These are phyloP conservation scores for Caenorhabditis auriculariae DNA, from an alignment of 2,888 invertebrate species.

Conservation along the genomic window DNA sequence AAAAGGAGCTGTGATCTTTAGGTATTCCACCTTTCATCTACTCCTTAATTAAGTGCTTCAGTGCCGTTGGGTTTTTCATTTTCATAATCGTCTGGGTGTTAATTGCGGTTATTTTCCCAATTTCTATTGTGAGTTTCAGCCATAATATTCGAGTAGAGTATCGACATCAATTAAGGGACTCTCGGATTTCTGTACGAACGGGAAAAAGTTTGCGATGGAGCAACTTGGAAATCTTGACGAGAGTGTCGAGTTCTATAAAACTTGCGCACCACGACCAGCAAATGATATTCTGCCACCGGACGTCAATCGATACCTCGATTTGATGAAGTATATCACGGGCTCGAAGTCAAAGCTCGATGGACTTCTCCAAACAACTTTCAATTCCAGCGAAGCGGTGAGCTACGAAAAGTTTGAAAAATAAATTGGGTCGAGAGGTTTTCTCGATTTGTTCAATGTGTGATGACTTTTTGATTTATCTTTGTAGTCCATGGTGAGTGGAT, in stretches of 20 bases:
- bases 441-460: slow-evolving; percentile 2
- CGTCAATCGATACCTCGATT: slow-evolving; percentile 32
- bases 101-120: slow-evolving; percentile 48
- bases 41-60: too few species aligned
- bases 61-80: slow-evolving; percentile 58
- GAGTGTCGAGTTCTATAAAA: slow-evolving; percentile 50
- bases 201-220: slow-evolving; percentile 42
- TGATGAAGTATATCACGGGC: slow-evolving; percentile 31
- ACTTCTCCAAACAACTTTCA: slow-evolving; percentile 48
- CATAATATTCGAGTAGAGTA: too few species aligned
- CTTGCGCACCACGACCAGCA: slow-evolving; percentile 29
- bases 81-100: slow-evolving; percentile 56
- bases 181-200: slow-evolving; percentile 52
- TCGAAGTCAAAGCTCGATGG: slow-evolving; percentile 49
- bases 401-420: too few species aligned
- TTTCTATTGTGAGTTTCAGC: slow-evolving; percentile 48
- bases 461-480: neutral
- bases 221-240: slow-evolving; percentile 44
- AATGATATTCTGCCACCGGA: slow-evolving; percentile 40
- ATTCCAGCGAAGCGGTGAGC: slow-evolving; percentile 41
- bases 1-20: slow-evolving; percentile 57
- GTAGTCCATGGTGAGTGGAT: neutral
- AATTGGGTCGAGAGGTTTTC: too few species aligned
- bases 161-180: slow-evolving; percentile 42
- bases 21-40: too few species aligned